A percentile compares a stretch with the other conserved stretches of the same genome.
These are phyloP conservation scores for Parotia lawesii DNA, from an alignment of 2,113 vertebrate genomes.

Conservation along the genomic window DNA sequence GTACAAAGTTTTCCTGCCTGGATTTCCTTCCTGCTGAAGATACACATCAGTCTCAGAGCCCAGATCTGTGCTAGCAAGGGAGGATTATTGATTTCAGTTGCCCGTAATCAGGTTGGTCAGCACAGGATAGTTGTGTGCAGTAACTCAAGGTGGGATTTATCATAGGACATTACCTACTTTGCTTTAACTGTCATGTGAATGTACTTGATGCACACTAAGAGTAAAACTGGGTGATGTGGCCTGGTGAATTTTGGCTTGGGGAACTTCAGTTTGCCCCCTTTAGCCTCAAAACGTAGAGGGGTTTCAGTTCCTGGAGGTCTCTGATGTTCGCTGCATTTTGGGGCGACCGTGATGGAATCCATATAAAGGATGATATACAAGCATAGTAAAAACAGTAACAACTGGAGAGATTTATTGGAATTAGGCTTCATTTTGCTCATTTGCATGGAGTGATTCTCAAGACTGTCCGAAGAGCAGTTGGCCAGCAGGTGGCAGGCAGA, in stretches of 20 bases:
- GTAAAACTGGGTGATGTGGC: background rate
- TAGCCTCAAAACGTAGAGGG: too few relatives aligned
- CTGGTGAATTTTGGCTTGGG: background rate
- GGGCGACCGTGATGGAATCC: background rate
- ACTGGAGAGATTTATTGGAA: background rate
- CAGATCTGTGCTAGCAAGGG: background rate
- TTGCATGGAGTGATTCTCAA: background rate
- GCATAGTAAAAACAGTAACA: background rate
- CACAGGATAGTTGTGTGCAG: background rate
- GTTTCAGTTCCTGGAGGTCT: background rate
- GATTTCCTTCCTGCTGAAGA: background rate
- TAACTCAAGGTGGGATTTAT: background rate
- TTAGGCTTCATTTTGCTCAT: background rate
- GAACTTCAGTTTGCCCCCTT: background rate
- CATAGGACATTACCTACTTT: background rate
- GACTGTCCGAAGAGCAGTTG: background rate
- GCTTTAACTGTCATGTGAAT: background rate
- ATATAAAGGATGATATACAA: background rate
- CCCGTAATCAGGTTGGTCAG: background rate
- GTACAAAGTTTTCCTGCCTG: background rate
- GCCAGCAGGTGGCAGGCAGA: background rate
- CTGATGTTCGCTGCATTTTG: background rate
- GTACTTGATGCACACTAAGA: rapidly evolving
- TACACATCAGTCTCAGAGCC: background rate
- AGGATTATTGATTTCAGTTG: background rate